Percentiles rank a stretch among this genome's conserved stretches.
phyloP scores from a whole-genome alignment of 2,113 vertebrate species.

The Megaleporinus macrocephalus region DNA sequence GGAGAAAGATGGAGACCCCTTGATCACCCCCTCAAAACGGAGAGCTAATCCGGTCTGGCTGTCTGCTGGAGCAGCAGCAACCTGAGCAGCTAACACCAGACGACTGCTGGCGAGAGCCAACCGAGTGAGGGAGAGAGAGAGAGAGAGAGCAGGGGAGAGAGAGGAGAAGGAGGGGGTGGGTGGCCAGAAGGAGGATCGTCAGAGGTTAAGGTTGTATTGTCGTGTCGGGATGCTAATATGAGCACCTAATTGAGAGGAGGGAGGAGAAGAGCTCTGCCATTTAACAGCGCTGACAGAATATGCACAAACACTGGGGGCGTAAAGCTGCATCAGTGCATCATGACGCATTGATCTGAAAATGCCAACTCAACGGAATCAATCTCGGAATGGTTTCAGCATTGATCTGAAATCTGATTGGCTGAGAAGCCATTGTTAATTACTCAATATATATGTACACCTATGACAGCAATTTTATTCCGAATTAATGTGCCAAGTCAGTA shows the following conservation, averaged over 20 bases:
- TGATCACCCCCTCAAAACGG: conserved; percentile 36
- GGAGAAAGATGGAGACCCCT: conserved; percentile 58
- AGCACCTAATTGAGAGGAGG: not conserved
- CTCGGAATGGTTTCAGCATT: no score
- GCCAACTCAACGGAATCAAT: not conserved
- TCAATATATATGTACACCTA: no score
- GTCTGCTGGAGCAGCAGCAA: conserved; percentile 68
- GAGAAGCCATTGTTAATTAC: no score
- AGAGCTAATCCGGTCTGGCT: conserved; percentile 73
- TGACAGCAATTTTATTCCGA: no score
- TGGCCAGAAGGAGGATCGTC: conserved; percentile 34
- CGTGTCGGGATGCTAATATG: conserved; percentile 24
- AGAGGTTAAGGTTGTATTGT: not conserved
- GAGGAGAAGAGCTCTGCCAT: not conserved
- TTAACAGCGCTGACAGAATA: not conserved
- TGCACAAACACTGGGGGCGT: not conserved
- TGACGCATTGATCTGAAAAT: not conserved
- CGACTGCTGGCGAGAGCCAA: conserved; percentile 23
- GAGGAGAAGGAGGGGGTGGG: conserved; percentile 54
- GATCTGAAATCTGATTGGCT: no score
- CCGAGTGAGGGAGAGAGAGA: conserved; percentile 51
- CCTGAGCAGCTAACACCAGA: conserved; percentile 59
- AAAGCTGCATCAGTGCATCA: not conserved
- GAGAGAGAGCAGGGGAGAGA: conserved; percentile 55
- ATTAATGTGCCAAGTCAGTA: no score